These are phyloP conservation scores for Gadus macrocephalus DNA, from an alignment of 2,113 vertebrate species.

Conservation along the genomic window DNA sequence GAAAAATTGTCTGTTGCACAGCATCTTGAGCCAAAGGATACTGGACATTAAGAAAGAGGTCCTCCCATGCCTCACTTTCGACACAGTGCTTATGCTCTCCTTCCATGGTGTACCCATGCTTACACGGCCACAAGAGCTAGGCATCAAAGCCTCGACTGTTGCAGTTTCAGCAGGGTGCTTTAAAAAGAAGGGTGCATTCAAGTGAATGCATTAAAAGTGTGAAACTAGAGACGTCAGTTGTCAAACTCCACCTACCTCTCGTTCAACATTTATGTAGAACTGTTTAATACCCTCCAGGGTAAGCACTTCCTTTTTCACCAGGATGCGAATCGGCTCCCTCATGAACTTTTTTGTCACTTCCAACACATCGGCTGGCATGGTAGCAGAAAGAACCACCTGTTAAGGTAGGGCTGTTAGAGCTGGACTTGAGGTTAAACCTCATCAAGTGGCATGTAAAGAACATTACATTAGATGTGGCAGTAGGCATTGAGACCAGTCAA, in stretches of 20 bases:
- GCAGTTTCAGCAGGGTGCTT: constrained; percentile 75
- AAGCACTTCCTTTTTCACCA: constrained; percentile 98
- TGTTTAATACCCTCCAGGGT: constrained; percentile 99
- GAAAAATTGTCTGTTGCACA: constrained; percentile 57
- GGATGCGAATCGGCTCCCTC: constrained; percentile 93
- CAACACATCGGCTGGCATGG: constrained; percentile 97
- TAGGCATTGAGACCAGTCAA: constrained; percentile 67
- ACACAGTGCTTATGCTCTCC: constrained; percentile 65
- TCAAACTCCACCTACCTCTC: constrained; percentile 78
- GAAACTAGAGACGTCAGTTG: not conserved
- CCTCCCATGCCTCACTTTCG: constrained; percentile 60
- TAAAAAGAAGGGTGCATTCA: constrained; percentile 57
- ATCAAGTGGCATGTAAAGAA: not conserved
- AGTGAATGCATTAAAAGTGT: not conserved
- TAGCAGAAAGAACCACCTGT: constrained; percentile 95
- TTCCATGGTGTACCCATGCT: constrained; percentile 72
- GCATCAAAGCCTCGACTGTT: constrained; percentile 47
- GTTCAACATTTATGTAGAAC: constrained; percentile 98
- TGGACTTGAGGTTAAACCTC: too few species aligned
- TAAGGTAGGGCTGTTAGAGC: not conserved
- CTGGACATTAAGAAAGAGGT: constrained; percentile 78
- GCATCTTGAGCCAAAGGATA: constrained; percentile 66
- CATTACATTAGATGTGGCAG: constrained; percentile 50
- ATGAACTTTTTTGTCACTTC: constrained; percentile 99
- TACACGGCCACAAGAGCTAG: constrained; percentile 63